Evolutionary conservation across 37 sponge, comb jelly and placozoan species (phyloP).

Genomic region (Axinella damicornis): DNA sequence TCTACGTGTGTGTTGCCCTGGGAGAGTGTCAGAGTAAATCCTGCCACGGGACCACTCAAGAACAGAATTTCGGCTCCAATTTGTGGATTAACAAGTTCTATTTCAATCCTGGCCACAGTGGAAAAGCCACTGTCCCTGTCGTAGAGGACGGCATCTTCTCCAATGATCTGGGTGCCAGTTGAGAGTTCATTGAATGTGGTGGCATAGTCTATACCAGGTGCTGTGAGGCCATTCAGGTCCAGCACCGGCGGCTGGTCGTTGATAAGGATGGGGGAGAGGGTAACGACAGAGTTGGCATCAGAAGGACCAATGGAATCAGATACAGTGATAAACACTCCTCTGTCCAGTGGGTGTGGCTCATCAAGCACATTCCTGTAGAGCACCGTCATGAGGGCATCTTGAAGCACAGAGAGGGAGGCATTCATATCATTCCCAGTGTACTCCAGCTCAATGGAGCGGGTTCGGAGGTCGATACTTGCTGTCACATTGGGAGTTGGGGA

Average conservation of each 20-base stretch:
- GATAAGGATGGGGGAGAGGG: conserved; percentile 30
- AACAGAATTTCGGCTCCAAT: background rate
- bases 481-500: conserved; percentile 12
- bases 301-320: conserved; percentile 33
- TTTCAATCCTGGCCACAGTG: conserved; percentile 24
- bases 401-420: conserved; percentile 14
- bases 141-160: conserved; percentile 64
- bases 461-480: conserved; percentile 24
- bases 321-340: conserved; percentile 54
- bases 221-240: conserved; percentile 67
- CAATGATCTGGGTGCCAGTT: conserved; percentile 29
- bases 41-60: background rate
- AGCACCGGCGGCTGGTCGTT: conserved; percentile 63
- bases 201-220: conserved; percentile 39
- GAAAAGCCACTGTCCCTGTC: conserved; percentile 78
- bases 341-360: conserved; percentile 64
- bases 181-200: conserved; percentile 56
- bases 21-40: background rate
- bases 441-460: conserved; percentile 40
- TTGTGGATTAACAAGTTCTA: conserved; percentile 12
- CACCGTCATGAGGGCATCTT: conserved; percentile 43
- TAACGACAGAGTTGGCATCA: conserved; percentile 23
- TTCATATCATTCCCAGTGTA: conserved; percentile 44
- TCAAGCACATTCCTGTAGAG: conserved; percentile 36
- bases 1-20: background rate